Percentiles rank a stretch among this genome's conserved stretches.
Conservation (phyloP, 2,113 vertebrate species). For the Notarius lentiginosus region DNA sequence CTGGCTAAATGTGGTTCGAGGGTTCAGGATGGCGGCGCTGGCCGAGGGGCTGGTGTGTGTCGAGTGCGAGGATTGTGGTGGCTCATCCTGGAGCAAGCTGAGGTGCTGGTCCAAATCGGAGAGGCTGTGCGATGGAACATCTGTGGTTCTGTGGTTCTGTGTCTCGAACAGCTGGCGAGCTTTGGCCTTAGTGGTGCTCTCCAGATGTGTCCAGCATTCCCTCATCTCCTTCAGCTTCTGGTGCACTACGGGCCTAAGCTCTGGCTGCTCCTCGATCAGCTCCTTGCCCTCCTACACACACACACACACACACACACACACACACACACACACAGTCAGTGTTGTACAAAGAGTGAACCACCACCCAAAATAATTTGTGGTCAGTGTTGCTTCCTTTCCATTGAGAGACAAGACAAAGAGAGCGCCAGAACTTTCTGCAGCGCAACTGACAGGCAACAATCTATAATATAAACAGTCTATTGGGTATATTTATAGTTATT, state of each 20-base stretch:
- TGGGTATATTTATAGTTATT: not conserved
- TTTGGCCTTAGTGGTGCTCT: slow-evolving; percentile 86
- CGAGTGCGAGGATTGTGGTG: slow-evolving; percentile 34
- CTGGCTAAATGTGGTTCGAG: slow-evolving; percentile 83
- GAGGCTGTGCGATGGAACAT: slow-evolving; percentile 83
- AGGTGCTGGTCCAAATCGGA: slow-evolving; percentile 78
- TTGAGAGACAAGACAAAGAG: not conserved
- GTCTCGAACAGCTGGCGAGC: slow-evolving; percentile 89
- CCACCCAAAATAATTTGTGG: not conserved
- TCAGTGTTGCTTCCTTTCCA: not conserved
- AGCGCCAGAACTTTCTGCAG: not conserved
- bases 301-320: slow-evolving; percentile 19
- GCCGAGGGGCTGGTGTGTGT: slow-evolving; percentile 74
- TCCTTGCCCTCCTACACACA: slow-evolving; percentile 81
- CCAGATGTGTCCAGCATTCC: slow-evolving; percentile 84
- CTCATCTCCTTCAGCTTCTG: slow-evolving; percentile 83
- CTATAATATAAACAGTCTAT: not conserved
- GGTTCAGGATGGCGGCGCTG: slow-evolving; percentile 37
- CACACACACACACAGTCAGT: slow-evolving; percentile 1
- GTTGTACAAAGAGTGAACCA: not conserved
- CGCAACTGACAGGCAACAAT: not conserved
- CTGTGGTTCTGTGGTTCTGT: slow-evolving; percentile 76
- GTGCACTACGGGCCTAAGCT: slow-evolving; percentile 79
- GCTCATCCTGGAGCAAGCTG: slow-evolving; percentile 79
- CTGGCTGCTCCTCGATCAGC: slow-evolving; percentile 84